Conservation (phyloP, 2,888 invertebrate species). For the Lycocerus yunnanus region DNA sequence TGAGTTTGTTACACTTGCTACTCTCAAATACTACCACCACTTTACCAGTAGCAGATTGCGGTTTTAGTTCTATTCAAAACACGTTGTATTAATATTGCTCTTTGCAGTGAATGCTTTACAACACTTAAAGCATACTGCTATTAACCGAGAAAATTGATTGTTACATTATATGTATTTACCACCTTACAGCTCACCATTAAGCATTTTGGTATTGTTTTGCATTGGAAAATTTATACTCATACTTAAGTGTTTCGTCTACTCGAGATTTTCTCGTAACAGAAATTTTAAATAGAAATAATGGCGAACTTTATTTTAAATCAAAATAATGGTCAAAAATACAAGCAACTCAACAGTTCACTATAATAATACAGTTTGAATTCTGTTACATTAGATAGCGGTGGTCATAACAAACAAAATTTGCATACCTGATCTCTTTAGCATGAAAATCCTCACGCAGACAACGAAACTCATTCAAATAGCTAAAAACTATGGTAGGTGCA, state of each 20-base stretch:
- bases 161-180: constrained; percentile 13
- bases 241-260: too few species aligned
- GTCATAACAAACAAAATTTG: neutral
- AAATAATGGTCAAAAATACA: neutral
- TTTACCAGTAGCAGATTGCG: neutral
- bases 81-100: constrained; percentile 17
- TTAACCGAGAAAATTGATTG: constrained; percentile 21
- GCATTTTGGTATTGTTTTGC: neutral
- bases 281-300: too few species aligned
- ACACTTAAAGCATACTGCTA: constrained; percentile 14
- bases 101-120: constrained; percentile 12
- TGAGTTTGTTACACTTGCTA: neutral
- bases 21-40: neutral
- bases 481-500: neutral
- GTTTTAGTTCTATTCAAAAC: constrained; percentile 16
- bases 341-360: neutral
- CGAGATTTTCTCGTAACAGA: too few species aligned
- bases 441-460: neutral
- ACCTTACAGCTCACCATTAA: constrained; percentile 4
- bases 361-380: neutral
- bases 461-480: neutral
- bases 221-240: neutral
- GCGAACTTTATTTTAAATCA: too few species aligned
- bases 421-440: neutral
- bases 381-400: neutral